These are phyloP conservation scores for Sardinella longiceps DNA, from an alignment of 2,797 vertebrate species.

Conservation along the genomic window DNA sequence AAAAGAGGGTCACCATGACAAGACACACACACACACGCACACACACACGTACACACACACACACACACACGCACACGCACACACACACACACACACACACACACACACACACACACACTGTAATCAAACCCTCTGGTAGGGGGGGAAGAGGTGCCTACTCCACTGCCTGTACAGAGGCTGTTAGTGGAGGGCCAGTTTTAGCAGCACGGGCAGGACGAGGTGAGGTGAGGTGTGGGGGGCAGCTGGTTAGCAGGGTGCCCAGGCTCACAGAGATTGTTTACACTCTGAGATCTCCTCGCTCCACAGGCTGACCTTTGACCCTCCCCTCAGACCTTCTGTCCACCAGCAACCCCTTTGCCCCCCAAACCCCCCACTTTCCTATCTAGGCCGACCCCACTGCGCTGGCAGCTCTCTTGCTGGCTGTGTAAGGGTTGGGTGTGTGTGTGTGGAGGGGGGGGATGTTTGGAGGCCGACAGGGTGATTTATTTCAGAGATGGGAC, in stretches of 20 bases:
- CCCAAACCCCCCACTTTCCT: background rate
- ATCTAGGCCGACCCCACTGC: background rate
- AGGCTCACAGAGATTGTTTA: constrained; percentile 33
- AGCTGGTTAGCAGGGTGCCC: constrained; percentile 24
- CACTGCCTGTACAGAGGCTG: background rate
- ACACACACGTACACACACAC: constrained; percentile 10
- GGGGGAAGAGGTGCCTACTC: background rate
- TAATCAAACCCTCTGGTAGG: background rate
- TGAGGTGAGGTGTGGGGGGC: background rate
- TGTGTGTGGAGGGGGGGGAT: background rate
- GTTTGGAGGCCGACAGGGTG: constrained; percentile 4
- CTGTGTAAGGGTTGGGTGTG: background rate
- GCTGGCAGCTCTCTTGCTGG: background rate
- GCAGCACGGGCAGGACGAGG: background rate
- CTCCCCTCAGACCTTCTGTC: background rate
- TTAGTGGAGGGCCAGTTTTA: background rate
- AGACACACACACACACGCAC: too few species aligned
- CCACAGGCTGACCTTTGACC: constrained; percentile 39
- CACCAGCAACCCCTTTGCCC: background rate
- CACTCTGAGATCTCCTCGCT: constrained; percentile 25
- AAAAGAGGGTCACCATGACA: background rate
- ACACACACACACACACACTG: constrained; percentile 14
- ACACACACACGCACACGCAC: constrained; percentile 12
- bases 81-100: constrained; percentile 16
- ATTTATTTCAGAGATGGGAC: constrained; percentile 47